A percentile compares a stretch with the other conserved stretches of the same genome.
Evolutionary conservation across 2,797 vertebrate species (phyloP).

Genomic region (Onychomys arenicola): DNA sequence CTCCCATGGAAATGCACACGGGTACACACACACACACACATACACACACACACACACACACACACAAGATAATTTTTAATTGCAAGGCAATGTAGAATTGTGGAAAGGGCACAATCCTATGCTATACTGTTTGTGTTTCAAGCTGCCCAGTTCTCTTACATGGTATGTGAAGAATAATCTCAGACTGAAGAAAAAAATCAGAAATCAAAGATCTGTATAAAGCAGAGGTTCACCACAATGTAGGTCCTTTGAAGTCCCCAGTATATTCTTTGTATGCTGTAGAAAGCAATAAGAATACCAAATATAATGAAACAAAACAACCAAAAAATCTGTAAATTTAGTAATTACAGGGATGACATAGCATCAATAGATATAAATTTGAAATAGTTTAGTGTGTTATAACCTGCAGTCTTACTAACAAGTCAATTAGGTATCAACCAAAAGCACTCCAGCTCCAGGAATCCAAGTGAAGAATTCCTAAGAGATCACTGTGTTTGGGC

Average conservation of each 20-base stretch:
- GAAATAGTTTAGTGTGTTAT: not conserved
- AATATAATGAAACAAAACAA: not conserved
- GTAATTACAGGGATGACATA: not conserved
- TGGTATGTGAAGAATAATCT: not conserved
- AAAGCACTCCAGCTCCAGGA: not conserved
- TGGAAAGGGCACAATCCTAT: not conserved
- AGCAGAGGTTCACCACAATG: not conserved
- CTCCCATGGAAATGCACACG: not conserved
- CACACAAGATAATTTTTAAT: not conserved
- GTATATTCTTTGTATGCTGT: not conserved
- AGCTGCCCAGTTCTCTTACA: not conserved
- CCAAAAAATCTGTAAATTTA: not conserved
- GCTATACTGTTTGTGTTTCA: not conserved
- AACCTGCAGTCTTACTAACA: not conserved
- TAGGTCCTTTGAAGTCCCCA: not conserved
- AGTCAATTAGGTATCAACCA: not conserved
- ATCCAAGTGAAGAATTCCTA: not conserved
- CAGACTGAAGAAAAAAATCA: not conserved
- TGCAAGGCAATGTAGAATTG: constrained; percentile 5
- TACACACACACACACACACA: not conserved
- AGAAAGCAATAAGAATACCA: not conserved
- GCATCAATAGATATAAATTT: not conserved
- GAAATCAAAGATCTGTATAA: not conserved
- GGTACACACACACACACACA: not conserved
- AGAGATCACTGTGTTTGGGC: not conserved